Evolutionary conservation across 2,888 invertebrate species (phyloP), one percentile per base, ranked within the genome.

Genomic region (Mellilla xanthometata): DNA sequence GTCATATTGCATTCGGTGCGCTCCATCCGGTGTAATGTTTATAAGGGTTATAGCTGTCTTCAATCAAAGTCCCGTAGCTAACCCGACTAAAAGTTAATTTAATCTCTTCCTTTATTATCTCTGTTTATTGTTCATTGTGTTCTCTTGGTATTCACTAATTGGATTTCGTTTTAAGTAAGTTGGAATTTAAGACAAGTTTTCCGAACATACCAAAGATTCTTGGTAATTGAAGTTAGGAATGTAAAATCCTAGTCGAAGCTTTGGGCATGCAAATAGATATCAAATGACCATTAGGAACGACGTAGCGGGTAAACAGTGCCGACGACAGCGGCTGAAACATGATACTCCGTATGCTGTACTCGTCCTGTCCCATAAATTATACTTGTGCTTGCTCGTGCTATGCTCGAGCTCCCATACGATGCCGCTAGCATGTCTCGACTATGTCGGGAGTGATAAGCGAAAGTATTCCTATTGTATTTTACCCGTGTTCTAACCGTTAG

Each of bases 291-390:
- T 40, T 60, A 53, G 58, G 55, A 62, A 63, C 68, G 48, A 65
- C 54, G 52, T 52, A 64, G 62, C 65, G 64, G 62, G 65, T 66
- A 69, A 60, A 67, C 60, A 63, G 61, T 40, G 52, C 58, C 64
- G 72, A 69, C 58, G 68, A 72, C 71, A 65, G 62, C 62, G 55
- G 54, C 53, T 58, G 62, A 65, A 72, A 73, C 68, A 70, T 52
- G 60, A 66, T 65, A 62, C 63, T 70, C 69, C 63, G 62, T 64
- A 63, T 66, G 61, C 68, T 71, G 72, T 65, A 33, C 28, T 41
- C 8, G 33, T 38, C 29, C 41, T 39, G 10, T n/a, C 5, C 61
- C 58, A 80, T 80, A 80, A 79, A 80, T 81, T 76, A 74, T 69
- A 48, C 43, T 53, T 53, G 58, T 67, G 65, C 44, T 30, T 11